These are phyloP conservation scores for Centruroides sculpturatus DNA, from an alignment of 1,140 invertebrate species.

Conservation along the genomic window DNA sequence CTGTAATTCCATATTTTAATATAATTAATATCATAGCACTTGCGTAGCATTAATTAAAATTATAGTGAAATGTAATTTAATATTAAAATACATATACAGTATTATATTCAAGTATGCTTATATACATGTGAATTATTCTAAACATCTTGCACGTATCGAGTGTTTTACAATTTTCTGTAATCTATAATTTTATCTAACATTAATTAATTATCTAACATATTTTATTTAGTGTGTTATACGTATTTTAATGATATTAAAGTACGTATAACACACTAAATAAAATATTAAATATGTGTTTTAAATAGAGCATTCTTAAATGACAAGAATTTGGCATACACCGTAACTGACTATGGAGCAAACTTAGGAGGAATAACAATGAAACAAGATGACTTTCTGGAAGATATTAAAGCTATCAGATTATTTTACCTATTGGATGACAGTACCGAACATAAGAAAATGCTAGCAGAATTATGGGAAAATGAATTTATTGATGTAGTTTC, in stretches of 20 bases:
- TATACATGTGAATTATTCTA: too few relatives aligned
- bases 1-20: too few relatives aligned
- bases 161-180: too few relatives aligned
- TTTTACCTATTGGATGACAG: constrained; percentile 75
- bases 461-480: constrained; percentile 60
- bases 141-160: too few relatives aligned
- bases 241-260: constrained; percentile 40
- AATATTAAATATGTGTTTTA: constrained; percentile 49
- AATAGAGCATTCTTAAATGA: constrained; percentile 64
- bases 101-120: too few relatives aligned
- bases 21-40: too few relatives aligned
- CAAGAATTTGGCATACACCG: constrained; percentile 42
- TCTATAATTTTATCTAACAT: too few relatives aligned
- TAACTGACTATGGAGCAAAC: constrained; percentile 57
- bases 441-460: constrained; percentile 52
- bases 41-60: too few relatives aligned
- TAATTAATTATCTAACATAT: too few relatives aligned
- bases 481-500: constrained; percentile 19
- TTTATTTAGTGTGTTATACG: too few relatives aligned
- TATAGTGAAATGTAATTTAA: too few relatives aligned
- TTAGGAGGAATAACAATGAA: constrained; percentile 65
- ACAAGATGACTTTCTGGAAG: constrained; percentile 52
- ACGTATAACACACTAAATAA: constrained; percentile 46
- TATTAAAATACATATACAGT: too few relatives aligned
- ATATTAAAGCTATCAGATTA: constrained; percentile 63